Conservation (phyloP, 2,113 vertebrate genomes). For the Caloenas nicobarica region DNA sequence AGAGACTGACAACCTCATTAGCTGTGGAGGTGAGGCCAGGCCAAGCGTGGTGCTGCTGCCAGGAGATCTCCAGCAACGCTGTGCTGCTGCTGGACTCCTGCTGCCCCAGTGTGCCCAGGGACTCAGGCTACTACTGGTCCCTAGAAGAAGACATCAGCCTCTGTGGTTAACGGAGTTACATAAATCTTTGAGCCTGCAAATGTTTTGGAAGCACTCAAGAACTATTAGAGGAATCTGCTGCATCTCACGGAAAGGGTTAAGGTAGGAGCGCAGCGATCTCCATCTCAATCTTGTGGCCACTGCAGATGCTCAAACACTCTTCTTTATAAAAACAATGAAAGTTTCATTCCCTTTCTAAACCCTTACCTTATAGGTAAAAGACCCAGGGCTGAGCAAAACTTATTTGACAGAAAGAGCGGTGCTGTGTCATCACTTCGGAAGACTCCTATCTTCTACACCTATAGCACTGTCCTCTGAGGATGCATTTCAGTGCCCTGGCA, state of each 20-base stretch:
- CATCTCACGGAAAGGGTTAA: neutral
- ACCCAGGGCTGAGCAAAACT: neutral
- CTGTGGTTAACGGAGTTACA: neutral
- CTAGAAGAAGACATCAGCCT: neutral
- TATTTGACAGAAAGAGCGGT: neutral
- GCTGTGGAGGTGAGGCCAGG: neutral
- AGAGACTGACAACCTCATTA: neutral
- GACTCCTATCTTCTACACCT: neutral
- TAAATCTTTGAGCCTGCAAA: neutral
- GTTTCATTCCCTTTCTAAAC: neutral
- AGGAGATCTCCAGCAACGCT: neutral
- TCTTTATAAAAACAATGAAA: neutral
- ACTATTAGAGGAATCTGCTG: neutral
- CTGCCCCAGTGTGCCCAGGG: neutral
- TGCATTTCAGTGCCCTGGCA: neutral
- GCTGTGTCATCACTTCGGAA: neutral
- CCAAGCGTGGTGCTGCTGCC: neutral
- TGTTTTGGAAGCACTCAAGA: neutral
- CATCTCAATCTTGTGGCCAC: neutral
- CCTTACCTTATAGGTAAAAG: neutral
- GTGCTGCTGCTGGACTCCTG: neutral
- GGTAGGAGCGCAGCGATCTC: neutral
- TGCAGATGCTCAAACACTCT: neutral
- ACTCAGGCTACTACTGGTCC: neutral
- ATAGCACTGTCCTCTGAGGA: neutral